Evolutionary conservation across 2,113 vertebrate genomes (phyloP).

Genomic region (Leptobrachium leishanense): DNA sequence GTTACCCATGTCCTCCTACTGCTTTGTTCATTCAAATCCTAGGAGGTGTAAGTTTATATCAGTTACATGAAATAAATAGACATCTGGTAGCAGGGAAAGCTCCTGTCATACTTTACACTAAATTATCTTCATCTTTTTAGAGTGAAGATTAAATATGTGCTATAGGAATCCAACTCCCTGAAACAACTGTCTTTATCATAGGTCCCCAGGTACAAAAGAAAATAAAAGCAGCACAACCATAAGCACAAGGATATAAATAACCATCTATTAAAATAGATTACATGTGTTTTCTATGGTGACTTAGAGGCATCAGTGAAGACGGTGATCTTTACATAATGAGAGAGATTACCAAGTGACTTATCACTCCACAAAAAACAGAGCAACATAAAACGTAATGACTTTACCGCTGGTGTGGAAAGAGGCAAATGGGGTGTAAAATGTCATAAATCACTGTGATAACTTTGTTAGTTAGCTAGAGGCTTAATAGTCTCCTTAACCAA

Average conservation of each 20-base stretch:
- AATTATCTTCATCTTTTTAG: too few relatives aligned
- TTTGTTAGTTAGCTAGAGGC: slow-evolving; percentile 30
- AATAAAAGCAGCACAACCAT: neutral
- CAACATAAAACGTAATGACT: slow-evolving; percentile 45
- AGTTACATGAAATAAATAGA: too few relatives aligned
- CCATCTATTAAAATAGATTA: slow-evolving; percentile 21
- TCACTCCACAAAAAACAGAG: slow-evolving; percentile 42
- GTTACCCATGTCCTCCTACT: too few relatives aligned
- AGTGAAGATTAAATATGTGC: too few relatives aligned
- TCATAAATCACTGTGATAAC: slow-evolving; percentile 44
- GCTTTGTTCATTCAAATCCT: too few relatives aligned
- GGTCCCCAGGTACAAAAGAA: too few relatives aligned
- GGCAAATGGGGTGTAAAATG: slow-evolving; percentile 44
- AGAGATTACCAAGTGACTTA: slow-evolving; percentile 37
- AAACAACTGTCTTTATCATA: too few relatives aligned
- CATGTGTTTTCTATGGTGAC: slow-evolving; percentile 23
- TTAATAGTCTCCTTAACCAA: slow-evolving; percentile 16
- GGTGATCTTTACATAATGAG: slow-evolving; percentile 44
- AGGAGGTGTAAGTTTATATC: too few relatives aligned
- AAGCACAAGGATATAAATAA: slow-evolving; percentile 15
- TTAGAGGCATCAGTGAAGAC: slow-evolving; percentile 35
- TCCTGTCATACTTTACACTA: too few relatives aligned
- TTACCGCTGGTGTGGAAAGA: slow-evolving; percentile 39
- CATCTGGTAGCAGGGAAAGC: too few relatives aligned
- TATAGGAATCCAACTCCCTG: too few relatives aligned